Conservation (phyloP, 2,113 vertebrate species). For the Ondatra zibethicus region DNA sequence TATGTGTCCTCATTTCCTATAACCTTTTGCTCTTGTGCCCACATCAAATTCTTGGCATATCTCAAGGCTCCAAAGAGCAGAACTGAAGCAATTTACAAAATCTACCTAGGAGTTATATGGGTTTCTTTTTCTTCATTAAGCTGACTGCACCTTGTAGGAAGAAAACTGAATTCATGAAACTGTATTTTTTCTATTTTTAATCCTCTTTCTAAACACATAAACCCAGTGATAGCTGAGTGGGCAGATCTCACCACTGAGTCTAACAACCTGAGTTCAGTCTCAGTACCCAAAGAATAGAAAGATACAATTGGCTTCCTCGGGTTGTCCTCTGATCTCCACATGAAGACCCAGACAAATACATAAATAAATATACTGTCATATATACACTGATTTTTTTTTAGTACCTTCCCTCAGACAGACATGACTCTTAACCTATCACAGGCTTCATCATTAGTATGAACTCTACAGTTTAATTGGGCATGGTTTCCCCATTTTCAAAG, state of each 20-base stretch:
- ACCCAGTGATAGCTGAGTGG: no score
- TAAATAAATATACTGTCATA: no score
- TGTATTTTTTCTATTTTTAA: not conserved
- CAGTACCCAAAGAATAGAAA: not conserved
- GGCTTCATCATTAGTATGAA: not conserved
- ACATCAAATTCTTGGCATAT: not conserved
- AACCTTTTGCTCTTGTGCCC: not conserved
- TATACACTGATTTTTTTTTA: not conserved
- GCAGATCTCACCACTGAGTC: no score
- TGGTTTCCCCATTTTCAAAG: not conserved
- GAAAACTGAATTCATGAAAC: not conserved
- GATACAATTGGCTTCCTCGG: not conserved
- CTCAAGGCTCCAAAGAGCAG: not conserved
- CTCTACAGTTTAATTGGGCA: not conserved
- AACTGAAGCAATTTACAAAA: accelerated
- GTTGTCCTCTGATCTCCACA: no score
- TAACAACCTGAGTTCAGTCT: not conserved
- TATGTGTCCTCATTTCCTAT: not conserved
- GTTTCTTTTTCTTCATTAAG: not conserved
- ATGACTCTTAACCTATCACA: not conserved
- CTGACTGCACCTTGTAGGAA: not conserved
- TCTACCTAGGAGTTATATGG: not conserved
- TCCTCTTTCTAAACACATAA: not conserved
- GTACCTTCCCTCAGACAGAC: not conserved
- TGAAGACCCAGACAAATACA: not conserved